Percentiles rank a stretch among this genome's conserved stretches.
These are phyloP conservation scores for Cydia pomonella DNA, from an alignment of 1,140 invertebrate genomes.

Conservation along the genomic window DNA sequence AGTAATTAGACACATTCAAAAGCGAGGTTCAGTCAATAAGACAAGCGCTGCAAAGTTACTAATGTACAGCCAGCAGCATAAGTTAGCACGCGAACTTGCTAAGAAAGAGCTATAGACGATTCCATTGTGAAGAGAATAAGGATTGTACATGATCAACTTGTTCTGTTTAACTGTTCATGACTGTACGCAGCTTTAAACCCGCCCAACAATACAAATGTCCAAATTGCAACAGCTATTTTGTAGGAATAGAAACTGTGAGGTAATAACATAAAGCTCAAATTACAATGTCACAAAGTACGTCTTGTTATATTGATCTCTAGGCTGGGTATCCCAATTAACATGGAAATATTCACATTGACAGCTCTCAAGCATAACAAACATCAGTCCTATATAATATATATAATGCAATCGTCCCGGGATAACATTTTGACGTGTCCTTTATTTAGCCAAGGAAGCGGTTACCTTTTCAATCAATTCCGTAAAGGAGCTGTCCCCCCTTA, in stretches of 20 bases:
- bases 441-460: constrained; percentile 38
- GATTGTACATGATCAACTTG: too few species aligned
- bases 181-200: neutral
- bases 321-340: neutral
- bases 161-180: too few species aligned
- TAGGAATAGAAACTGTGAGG: neutral
- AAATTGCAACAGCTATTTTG: neutral
- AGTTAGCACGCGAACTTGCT: too few species aligned
- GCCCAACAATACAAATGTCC: neutral
- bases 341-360: neutral
- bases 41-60: neutral
- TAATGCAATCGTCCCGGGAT: constrained; percentile 9
- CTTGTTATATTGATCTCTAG: neutral
- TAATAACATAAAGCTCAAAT: neutral
- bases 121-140: too few species aligned
- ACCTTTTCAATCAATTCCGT: constrained; percentile 39
- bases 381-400: constrained; percentile 9
- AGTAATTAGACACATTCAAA: neutral
- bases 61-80: too few species aligned
- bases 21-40: neutral
- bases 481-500: constrained; percentile 26
- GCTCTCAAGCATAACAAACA: neutral
- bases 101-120: too few species aligned
- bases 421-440: constrained; percentile 20
- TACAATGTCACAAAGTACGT: neutral